These are phyloP conservation scores for Dryococelus australis DNA, from an alignment of 2,888 invertebrate species.

Conservation along the genomic window DNA sequence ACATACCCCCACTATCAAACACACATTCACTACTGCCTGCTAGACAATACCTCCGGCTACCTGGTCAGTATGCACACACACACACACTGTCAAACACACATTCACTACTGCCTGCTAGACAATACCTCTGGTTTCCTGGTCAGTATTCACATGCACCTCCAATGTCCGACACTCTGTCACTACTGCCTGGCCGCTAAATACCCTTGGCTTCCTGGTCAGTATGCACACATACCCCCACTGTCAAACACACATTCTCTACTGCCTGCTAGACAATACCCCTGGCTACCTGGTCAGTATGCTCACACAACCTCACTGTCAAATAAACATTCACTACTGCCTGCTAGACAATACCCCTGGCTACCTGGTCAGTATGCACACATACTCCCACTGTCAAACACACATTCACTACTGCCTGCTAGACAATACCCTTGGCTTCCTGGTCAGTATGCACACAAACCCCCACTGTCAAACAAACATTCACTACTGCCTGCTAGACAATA, in stretches of 20 bases:
- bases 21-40: background rate
- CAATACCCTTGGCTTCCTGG: background rate
- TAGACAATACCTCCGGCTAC: background rate
- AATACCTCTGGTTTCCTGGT: conserved; percentile 74
- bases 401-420: background rate
- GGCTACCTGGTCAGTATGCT: conserved; percentile 95
- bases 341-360: conserved; percentile 84
- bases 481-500: conserved; percentile 77
- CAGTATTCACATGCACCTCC: background rate
- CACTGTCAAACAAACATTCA: too few relatives aligned
- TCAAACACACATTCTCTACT: too few relatives aligned
- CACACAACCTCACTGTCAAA: too few relatives aligned
- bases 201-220: conserved; percentile 97
- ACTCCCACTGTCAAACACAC: background rate
- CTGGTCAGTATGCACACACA: background rate
- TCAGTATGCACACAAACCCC: too few relatives aligned
- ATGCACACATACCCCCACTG: too few relatives aligned
- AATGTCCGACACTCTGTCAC: conserved; percentile 80
- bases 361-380: background rate
- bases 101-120: conserved; percentile 66
- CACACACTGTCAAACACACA: too few relatives aligned
- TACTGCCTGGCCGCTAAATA: conserved; percentile 95
- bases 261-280: conserved; percentile 98
- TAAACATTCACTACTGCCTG: too few relatives aligned
- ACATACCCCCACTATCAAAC: too few relatives aligned